Conservation (phyloP, 1,140 invertebrate genomes). For the Diorhabda sublineata region DNA sequence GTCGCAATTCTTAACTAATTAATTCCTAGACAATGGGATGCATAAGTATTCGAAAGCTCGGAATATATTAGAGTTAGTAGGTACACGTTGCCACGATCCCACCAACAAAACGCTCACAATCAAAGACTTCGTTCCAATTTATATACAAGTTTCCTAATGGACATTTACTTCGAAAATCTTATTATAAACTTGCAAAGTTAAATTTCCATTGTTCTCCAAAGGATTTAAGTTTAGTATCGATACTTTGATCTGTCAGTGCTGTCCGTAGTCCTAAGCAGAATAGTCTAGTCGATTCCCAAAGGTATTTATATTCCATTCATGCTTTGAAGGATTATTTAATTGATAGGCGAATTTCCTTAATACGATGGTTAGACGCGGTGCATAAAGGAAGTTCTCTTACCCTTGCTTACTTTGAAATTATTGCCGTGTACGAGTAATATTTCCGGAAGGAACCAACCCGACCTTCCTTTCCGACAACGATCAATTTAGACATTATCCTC, state of each 20-base stretch:
- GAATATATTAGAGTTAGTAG: no score
- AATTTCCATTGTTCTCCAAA: not conserved
- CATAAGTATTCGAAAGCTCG: no score
- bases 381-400: constrained; percentile 38
- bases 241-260: constrained; percentile 3
- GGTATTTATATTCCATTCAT: constrained; percentile 34
- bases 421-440: constrained; percentile 41
- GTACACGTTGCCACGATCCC: no score
- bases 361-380: constrained; percentile 40
- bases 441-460: constrained; percentile 19
- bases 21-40: no score
- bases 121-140: no score
- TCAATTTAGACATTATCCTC: not conserved
- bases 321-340: constrained; percentile 45
- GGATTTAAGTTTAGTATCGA: constrained; percentile 2
- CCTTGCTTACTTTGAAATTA: constrained; percentile 41
- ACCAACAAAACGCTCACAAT: no score
- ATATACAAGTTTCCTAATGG: no score
- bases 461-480: not conserved
- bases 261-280: constrained; percentile 5
- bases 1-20: no score
- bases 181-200: not conserved
- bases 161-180: no score
- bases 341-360: constrained; percentile 39
- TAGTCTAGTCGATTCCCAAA: constrained; percentile 27